Conservation (phyloP, 2,888 invertebrate species). For the Eilema caniola region DNA sequence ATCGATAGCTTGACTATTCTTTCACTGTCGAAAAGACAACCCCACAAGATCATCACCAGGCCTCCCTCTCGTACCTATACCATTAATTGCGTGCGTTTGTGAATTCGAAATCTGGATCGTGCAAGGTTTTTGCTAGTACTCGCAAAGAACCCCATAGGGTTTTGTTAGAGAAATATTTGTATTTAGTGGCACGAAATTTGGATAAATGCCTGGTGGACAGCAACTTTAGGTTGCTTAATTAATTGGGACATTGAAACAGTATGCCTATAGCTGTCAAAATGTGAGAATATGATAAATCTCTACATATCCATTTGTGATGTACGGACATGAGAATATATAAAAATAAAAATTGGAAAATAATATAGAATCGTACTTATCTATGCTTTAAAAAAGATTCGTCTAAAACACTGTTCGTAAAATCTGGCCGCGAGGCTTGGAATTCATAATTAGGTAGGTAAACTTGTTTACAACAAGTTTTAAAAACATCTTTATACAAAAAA, state of each 20-base stretch:
- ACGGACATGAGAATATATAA: not conserved
- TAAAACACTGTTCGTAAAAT: slow-evolving; percentile 11
- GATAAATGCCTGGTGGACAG: not conserved
- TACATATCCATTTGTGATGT: too few species aligned
- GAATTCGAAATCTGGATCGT: not conserved
- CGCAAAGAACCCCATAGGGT: too few species aligned
- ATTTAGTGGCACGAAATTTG: not conserved
- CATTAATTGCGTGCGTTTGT: too few species aligned
- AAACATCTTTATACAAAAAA: slow-evolving; percentile 15
- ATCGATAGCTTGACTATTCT: not conserved
- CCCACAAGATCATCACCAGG: not conserved
- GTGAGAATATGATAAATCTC: not conserved
- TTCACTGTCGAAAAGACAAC: not conserved
- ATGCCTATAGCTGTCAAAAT: not conserved
- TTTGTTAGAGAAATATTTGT: too few species aligned
- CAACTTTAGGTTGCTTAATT: not conserved
- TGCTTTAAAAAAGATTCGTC: slow-evolving; percentile 7
- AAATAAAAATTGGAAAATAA: not conserved
- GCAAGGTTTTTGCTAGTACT: not conserved
- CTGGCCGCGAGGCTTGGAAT: slow-evolving; percentile 17
- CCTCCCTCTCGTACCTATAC: too few species aligned
- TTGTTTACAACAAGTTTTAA: slow-evolving; percentile 23
- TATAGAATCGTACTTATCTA: slow-evolving; percentile 2
- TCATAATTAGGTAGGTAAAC: slow-evolving; percentile 24
- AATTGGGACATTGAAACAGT: not conserved